A percentile compares a stretch with the other conserved stretches of the same genome.
Evolutionary conservation across 2,113 vertebrate genomes (phyloP).

Genomic region (Cygnus atratus): DNA sequence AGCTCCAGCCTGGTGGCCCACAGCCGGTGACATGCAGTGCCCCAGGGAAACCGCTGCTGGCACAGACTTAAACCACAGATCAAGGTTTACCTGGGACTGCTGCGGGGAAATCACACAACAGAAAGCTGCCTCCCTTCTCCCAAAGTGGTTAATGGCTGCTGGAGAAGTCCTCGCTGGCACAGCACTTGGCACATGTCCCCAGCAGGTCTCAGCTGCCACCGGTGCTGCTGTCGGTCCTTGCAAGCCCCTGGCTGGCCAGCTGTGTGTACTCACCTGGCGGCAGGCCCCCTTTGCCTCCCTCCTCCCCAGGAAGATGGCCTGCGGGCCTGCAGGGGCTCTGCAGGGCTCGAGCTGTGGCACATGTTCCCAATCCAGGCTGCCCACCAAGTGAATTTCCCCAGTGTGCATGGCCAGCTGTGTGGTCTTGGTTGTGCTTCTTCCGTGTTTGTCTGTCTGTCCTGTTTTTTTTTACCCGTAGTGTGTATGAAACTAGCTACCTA

Average conservation of each 20-base stretch:
- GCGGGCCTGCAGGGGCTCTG: not conserved
- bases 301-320: not conserved
- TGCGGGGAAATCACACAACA: not conserved
- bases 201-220: not conserved
- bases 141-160: too few relatives aligned
- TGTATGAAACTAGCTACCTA: not conserved
- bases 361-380: not conserved
- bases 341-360: not conserved
- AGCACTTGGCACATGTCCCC: not conserved
- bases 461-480: not conserved
- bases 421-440: conserved; percentile 8
- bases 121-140: not conserved
- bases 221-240: not conserved
- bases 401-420: conserved; percentile 19
- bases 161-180: not conserved
- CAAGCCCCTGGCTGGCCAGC: not conserved
- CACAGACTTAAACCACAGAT: too few relatives aligned
- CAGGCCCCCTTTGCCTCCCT: not conserved
- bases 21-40: rapidly evolving
- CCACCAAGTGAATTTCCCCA: not conserved
- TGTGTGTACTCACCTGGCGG: not conserved
- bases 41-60: not conserved
- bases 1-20: not conserved
- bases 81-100: too few relatives aligned
- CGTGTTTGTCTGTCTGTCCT: not conserved